Evolutionary conservation across 2,113 vertebrate species (phyloP).

Genomic region (Crotalus horridus): DNA sequence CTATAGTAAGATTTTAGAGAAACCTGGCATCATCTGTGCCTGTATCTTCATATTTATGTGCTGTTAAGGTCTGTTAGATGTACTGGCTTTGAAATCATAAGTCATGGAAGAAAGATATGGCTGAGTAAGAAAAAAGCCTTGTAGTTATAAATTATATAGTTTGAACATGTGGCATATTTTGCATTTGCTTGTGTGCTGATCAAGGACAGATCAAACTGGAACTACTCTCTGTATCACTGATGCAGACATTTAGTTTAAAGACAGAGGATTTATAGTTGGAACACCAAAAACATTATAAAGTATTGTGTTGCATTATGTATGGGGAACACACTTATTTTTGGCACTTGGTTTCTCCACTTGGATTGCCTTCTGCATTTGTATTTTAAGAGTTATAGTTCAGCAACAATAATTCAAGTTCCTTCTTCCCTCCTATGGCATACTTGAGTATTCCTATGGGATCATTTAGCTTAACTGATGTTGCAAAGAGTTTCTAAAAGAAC

Average conservation of each 20-base stretch:
- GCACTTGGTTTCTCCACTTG: not conserved
- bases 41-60: not conserved
- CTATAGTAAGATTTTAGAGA: not conserved
- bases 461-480: conserved; percentile 13
- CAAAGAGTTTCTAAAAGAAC: conserved; percentile 30
- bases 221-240: not conserved
- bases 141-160: not conserved
- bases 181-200: not conserved
- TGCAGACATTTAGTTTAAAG: not conserved
- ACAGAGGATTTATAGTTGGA: not conserved
- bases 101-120: not conserved
- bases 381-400: not conserved
- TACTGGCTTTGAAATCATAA: not conserved
- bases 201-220: not conserved
- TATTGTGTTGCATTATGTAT: not conserved
- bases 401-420: not conserved
- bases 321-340: not conserved
- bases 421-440: not conserved
- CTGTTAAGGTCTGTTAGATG: not conserved
- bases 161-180: not conserved
- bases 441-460: not conserved
- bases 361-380: not conserved
- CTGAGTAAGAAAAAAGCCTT: not conserved
- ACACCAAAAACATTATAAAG: not conserved
- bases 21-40: not conserved